Percentiles rank a stretch among this genome's conserved stretches.
These are phyloP conservation scores for Ennomos fuscantarius DNA, from an alignment of 2,888 invertebrate genomes.

Conservation along the genomic window DNA sequence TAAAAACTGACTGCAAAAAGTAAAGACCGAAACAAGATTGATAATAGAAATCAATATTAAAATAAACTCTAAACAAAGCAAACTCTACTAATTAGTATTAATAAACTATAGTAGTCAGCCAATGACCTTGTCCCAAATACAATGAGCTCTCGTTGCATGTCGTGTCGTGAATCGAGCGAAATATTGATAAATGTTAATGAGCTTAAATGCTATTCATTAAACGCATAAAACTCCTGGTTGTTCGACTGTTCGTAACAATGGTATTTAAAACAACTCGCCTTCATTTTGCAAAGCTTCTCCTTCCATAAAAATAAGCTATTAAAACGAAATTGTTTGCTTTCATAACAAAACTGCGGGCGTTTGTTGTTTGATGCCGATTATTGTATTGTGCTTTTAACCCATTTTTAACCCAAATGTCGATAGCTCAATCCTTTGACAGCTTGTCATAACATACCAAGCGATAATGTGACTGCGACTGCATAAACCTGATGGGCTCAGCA, in stretches of 20 bases:
- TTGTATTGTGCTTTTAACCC: not conserved
- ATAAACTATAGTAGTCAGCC: no score
- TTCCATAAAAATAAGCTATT: conserved; percentile 13
- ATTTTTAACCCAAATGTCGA: conserved; percentile 11
- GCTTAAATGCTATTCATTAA: not conserved
- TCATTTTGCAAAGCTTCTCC: conserved; percentile 1
- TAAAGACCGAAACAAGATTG: no score
- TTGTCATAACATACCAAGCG: conserved; percentile 21
- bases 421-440: conserved; percentile 12
- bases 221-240: conserved; percentile 3
- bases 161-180: not conserved
- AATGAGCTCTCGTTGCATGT: not conserved
- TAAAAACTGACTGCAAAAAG: no score
- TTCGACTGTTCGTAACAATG: conserved; percentile 3
- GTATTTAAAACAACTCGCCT: conserved; percentile 11
- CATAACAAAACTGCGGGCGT: conserved; percentile 14
- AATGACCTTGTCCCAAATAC: no score
- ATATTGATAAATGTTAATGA: not conserved
- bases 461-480: conserved; percentile 1
- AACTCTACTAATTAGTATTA: no score
- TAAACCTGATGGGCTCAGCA: no score
- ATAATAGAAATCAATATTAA: no score
- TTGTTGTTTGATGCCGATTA: conserved; percentile 10
- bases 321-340: conserved; percentile 19
- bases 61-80: no score